Conservation (phyloP, 2,888 invertebrate genomes). For the Halictus ligatus region DNA sequence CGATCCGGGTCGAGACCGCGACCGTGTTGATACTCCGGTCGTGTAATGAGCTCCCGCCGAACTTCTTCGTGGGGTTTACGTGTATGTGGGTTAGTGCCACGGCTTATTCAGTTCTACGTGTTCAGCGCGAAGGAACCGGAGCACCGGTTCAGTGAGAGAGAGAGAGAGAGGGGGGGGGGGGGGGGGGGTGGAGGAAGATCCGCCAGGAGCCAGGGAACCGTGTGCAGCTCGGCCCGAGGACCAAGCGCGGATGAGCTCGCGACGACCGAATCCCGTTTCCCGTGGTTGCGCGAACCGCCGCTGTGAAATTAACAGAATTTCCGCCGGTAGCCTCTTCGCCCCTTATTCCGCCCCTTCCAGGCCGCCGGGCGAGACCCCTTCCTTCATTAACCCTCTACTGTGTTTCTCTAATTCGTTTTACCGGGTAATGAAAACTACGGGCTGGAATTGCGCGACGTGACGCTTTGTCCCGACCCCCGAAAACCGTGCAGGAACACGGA, state of each 20-base stretch:
- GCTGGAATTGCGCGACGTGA: constrained; percentile 54
- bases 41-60: constrained; percentile 63
- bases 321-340: constrained; percentile 8
- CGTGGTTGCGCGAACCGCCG: constrained; percentile 57
- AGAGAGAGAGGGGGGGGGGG: background rate
- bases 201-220: background rate
- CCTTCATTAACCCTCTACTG: constrained; percentile 57
- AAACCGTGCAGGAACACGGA: constrained; percentile 25
- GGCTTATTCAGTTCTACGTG: constrained; percentile 15
- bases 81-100: constrained; percentile 25
- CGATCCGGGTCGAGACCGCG: constrained; percentile 50
- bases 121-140: constrained; percentile 1
- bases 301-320: constrained; percentile 66
- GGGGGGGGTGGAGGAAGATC: background rate
- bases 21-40: constrained; percentile 57
- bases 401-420: constrained; percentile 62
- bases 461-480: constrained; percentile 48
- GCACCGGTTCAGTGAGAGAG: too few species aligned
- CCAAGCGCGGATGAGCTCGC: constrained; percentile 40
- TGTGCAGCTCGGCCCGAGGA: constrained; percentile 15
- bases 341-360: background rate
- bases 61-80: constrained; percentile 35
- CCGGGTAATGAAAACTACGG: constrained; percentile 54
- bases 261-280: constrained; percentile 46
- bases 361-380: background rate